Evolutionary conservation across 2,113 vertebrate genomes (phyloP).

Genomic region (Corythornis vintsioides): DNA sequence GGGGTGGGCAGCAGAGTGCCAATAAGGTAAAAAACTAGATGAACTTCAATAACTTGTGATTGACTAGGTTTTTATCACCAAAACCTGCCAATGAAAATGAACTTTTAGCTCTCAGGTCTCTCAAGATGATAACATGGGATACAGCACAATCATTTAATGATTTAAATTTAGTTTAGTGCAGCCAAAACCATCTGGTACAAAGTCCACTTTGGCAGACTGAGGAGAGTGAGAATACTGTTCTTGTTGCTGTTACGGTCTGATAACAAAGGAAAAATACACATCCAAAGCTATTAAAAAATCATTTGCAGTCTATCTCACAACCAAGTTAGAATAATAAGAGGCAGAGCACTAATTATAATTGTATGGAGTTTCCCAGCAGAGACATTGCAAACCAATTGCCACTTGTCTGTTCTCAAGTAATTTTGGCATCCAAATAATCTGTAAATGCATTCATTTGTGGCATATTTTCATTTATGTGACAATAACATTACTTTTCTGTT

Average conservation of each 20-base stretch:
- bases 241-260: conserved; percentile 58
- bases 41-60: not conserved
- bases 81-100: not conserved
- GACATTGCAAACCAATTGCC: conserved; percentile 54
- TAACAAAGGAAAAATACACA: conserved; percentile 67
- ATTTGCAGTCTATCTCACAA: conserved; percentile 43
- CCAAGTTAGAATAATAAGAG: conserved; percentile 51
- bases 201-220: conserved; percentile 41
- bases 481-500: conserved; percentile 44
- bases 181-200: conserved; percentile 49
- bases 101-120: not conserved
- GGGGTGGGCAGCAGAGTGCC: not conserved
- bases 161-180: conserved; percentile 46
- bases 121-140: not conserved
- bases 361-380: conserved; percentile 63
- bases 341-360: conserved; percentile 38
- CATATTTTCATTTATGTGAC: conserved; percentile 45
- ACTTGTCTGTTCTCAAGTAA: conserved; percentile 55
- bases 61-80: not conserved
- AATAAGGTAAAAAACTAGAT: not conserved
- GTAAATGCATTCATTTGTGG: conserved; percentile 48
- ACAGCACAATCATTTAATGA: conserved; percentile 30
- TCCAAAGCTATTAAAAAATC: conserved; percentile 59
- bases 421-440: conserved; percentile 15
- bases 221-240: conserved; percentile 30